Evolutionary conservation across 1,140 invertebrate species (phyloP).

Genomic region (Lithobius niger): DNA sequence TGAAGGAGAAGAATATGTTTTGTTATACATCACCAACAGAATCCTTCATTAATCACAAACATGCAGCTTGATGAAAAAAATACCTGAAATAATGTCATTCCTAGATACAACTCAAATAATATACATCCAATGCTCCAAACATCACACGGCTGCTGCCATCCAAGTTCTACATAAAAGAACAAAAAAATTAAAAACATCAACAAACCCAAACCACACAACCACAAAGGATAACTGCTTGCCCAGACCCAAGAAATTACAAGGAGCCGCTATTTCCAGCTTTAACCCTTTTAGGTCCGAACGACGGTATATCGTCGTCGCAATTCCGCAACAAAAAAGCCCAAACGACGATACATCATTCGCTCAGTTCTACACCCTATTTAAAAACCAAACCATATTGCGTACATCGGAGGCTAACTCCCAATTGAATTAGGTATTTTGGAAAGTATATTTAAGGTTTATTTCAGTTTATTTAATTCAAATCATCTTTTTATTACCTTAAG

Average conservation of each 20-base stretch:
- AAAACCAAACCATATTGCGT: too few species aligned
- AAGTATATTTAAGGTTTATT: too few species aligned
- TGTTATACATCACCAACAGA: slow-evolving; percentile 1
- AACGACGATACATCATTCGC: too few species aligned
- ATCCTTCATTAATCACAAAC: neutral
- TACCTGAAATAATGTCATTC: slow-evolving; percentile 86
- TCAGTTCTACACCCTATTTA: too few species aligned
- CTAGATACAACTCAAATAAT: slow-evolving; percentile 95
- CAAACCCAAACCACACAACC: neutral
- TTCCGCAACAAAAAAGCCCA: too few species aligned
- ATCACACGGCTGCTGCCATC: slow-evolving; percentile 99
- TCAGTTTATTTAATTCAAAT: too few species aligned
- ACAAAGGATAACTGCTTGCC: neutral
- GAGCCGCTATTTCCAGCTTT: too few species aligned
- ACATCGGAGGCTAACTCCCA: too few species aligned
- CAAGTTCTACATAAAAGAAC: slow-evolving; percentile 60
- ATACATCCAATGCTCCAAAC: slow-evolving; percentile 99
- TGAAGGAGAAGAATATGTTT: slow-evolving; percentile 6
- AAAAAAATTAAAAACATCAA: slow-evolving; percentile 1
- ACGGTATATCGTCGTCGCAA: too few species aligned
- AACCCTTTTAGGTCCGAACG: too few species aligned
- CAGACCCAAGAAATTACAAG: slow-evolving; percentile 4
- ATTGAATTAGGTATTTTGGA: too few species aligned
- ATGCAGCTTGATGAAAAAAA: neutral
- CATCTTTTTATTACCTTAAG: too few species aligned